Evolutionary conservation across 2,888 invertebrate genomes (phyloP).

Genomic region (Erebia aethiops): DNA sequence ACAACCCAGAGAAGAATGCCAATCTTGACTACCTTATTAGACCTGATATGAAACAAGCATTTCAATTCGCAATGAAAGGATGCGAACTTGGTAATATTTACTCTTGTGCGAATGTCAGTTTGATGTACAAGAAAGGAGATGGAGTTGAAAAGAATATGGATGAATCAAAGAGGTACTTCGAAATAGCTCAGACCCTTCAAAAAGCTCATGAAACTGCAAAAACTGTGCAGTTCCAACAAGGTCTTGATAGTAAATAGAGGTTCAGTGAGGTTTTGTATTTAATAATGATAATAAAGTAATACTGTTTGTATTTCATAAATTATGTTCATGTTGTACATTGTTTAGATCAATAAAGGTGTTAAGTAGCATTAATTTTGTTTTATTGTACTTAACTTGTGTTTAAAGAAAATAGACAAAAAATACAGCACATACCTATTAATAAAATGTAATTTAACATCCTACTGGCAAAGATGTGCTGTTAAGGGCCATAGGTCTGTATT

Average conservation of each 20-base stretch:
- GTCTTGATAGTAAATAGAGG: conserved; percentile 53
- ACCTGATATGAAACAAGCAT: conserved; percentile 90
- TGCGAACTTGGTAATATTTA: conserved; percentile 93
- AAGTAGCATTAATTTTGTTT: conserved; percentile 16
- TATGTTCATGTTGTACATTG: background rate
- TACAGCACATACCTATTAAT: too few relatives aligned
- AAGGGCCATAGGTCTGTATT: too few relatives aligned
- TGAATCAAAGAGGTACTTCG: conserved; percentile 88
- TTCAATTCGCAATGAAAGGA: conserved; percentile 88
- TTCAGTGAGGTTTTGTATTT: conserved; percentile 1
- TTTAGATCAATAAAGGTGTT: conserved; percentile 22
- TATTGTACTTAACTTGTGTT: background rate
- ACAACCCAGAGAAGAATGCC: conserved; percentile 65
- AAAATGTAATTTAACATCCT: too few relatives aligned
- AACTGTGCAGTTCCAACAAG: conserved; percentile 83
- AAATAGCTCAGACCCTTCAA: conserved; percentile 87
- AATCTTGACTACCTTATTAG: conserved; percentile 80
- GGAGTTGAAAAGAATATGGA: conserved; percentile 89
- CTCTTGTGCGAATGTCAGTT: conserved; percentile 94
- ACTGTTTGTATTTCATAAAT: background rate
- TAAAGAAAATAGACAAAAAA: background rate
- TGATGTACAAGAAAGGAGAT: conserved; percentile 93
- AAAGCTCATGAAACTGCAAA: conserved; percentile 84
- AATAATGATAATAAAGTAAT: background rate
- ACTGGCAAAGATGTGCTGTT: too few relatives aligned